A percentile compares a stretch with the other conserved stretches of the same genome.
These are phyloP conservation scores for Salminus brasiliensis DNA, from an alignment of 2,113 vertebrate species.

Conservation along the genomic window DNA sequence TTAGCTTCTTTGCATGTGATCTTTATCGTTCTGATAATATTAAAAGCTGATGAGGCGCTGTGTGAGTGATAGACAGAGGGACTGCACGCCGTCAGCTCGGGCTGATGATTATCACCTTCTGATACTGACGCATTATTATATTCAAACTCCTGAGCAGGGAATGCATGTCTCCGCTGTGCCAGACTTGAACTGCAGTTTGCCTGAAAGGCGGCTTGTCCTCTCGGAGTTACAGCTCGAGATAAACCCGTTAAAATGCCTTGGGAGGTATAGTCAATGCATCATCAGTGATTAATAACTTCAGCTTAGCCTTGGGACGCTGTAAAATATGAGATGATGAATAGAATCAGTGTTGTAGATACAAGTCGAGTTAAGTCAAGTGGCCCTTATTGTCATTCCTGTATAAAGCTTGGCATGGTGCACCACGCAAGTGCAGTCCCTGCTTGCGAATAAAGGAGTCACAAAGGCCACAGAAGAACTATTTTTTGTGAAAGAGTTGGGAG, in stretches of 20 bases:
- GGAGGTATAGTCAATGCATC: background rate
- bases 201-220: background rate
- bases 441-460: no score
- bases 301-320: background rate
- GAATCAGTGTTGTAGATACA: background rate
- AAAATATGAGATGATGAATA: background rate
- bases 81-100: constrained; percentile 17
- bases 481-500: no score
- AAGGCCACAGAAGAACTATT: no score
- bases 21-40: constrained; percentile 41
- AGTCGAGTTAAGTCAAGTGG: no score
- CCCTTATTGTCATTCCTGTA: no score
- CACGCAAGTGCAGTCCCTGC: no score
- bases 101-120: constrained; percentile 36
- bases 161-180: constrained; percentile 20
- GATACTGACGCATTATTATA: constrained; percentile 44
- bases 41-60: constrained; percentile 43
- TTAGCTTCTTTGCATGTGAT: constrained; percentile 46
- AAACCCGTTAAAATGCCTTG: background rate
- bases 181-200: constrained; percentile 1
- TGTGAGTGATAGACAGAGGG: constrained; percentile 35
- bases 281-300: background rate
- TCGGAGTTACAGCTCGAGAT: background rate
- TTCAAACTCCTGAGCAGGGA: constrained; percentile 41
- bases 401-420: no score